These are phyloP conservation scores for Leistus spinibarbis DNA, from an alignment of 2,888 invertebrate genomes.

Conservation along the genomic window DNA sequence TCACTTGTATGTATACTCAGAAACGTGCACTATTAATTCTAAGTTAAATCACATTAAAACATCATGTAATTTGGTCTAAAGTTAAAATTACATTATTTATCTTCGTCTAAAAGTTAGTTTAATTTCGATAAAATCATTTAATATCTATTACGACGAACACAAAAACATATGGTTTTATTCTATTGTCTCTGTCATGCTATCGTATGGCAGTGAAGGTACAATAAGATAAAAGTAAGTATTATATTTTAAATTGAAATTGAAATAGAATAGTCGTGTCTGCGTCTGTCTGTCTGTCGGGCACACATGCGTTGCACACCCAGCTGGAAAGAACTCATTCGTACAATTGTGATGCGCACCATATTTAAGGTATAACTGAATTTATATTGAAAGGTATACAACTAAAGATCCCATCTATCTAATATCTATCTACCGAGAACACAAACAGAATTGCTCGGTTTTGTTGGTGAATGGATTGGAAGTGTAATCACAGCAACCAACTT, in stretches of 20 bases:
- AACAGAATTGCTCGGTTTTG: not conserved
- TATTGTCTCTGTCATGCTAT: no score
- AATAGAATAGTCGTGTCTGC: not conserved
- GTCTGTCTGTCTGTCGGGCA: not conserved
- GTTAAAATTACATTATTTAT: no score
- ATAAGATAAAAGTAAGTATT: not conserved
- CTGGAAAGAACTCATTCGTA: slow-evolving; percentile 16
- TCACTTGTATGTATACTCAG: no score
- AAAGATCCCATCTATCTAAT: no score
- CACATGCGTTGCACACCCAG: slow-evolving; percentile 5
- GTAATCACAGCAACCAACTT: not conserved
- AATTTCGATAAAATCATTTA: no score
- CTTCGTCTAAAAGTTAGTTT: no score
- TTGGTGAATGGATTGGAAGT: not conserved
- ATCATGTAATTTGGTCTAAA: no score
- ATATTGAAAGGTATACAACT: slow-evolving; percentile 15
- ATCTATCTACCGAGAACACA: not conserved
- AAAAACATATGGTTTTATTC: no score
- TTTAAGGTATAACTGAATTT: slow-evolving; percentile 34
- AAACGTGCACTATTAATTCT: no score
- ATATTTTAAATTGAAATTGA: not conserved
- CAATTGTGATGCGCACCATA: slow-evolving; percentile 22
- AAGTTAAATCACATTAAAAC: not conserved
- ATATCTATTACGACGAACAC: no score
- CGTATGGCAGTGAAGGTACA: no score